These are phyloP conservation scores for Triplophysa dalaica DNA, from an alignment of 2,113 vertebrate genomes.

Conservation along the genomic window DNA sequence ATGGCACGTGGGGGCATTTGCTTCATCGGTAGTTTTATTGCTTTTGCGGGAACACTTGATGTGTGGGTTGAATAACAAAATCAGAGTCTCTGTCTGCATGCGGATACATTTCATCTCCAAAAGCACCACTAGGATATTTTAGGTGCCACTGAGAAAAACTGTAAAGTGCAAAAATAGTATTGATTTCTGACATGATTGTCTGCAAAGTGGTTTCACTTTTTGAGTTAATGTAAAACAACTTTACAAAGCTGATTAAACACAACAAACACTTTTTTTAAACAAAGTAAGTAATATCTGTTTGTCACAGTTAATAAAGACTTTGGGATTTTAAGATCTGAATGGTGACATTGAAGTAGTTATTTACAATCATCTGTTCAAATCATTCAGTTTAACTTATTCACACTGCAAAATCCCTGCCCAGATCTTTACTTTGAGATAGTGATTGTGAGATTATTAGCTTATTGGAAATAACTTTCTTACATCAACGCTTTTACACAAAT, in stretches of 20 bases:
- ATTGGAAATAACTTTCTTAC: neutral
- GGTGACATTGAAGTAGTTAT: neutral
- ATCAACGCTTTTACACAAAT: neutral
- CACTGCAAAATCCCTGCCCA: neutral
- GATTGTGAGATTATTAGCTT: neutral
- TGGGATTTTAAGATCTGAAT: neutral
- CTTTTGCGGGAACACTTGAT: slow-evolving; percentile 55
- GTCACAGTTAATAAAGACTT: neutral
- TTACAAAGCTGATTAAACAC: slow-evolving; percentile 4
- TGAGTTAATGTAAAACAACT: neutral
- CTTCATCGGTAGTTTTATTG: slow-evolving; percentile 63
- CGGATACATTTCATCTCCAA: neutral
- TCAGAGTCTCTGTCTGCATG: slow-evolving; percentile 11
- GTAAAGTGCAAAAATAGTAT: neutral
- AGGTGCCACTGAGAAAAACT: neutral
- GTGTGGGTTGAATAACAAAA: slow-evolving; percentile 42
- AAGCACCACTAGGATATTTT: neutral
- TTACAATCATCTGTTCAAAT: neutral
- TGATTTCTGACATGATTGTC: neutral
- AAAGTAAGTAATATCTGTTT: neutral
- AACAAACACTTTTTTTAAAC: neutral
- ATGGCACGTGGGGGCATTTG: neutral
- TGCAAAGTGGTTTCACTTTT: neutral
- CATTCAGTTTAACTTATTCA: neutral
- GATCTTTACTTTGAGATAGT: neutral